A percentile compares a stretch with the other conserved stretches of the same genome.
Evolutionary conservation across 2,888 invertebrate species (phyloP).

Genomic region (Cephus pulcher): DNA sequence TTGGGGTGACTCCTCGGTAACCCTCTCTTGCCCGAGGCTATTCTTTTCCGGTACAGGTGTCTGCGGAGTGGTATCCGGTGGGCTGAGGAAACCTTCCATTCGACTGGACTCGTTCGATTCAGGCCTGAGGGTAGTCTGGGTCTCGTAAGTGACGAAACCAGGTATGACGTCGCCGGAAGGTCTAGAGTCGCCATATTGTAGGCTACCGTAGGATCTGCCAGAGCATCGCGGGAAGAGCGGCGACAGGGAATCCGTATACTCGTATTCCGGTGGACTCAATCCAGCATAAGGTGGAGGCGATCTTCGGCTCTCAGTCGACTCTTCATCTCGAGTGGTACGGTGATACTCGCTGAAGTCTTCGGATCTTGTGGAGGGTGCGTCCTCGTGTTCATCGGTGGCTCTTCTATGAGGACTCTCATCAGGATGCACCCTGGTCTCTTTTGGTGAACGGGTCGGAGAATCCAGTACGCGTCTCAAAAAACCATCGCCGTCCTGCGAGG

Average conservation of each 20-base stretch:
- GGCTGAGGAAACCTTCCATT: constrained; percentile 25
- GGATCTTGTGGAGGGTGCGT: not conserved
- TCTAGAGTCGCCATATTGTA: constrained; percentile 23
- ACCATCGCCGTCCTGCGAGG: not conserved
- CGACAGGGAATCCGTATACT: constrained; percentile 28
- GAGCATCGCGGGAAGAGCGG: constrained; percentile 39
- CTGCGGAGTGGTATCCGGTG: constrained; percentile 24
- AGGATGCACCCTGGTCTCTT: not conserved
- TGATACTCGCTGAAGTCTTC: not conserved
- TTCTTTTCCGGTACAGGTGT: constrained; percentile 23
- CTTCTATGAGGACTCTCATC: not conserved
- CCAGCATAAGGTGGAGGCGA: constrained; percentile 30
- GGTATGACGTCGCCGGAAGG: constrained; percentile 10
- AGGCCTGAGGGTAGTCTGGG: constrained; percentile 13
- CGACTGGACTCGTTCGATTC: constrained; percentile 27
- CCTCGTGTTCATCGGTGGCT: not conserved
- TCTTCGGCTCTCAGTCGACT: constrained; percentile 11
- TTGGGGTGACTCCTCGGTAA: not conserved
- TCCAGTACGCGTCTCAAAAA: not conserved
- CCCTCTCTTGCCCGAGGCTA: not conserved
- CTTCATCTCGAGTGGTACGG: not conserved
- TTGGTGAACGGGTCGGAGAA: not conserved
- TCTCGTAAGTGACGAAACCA: constrained; percentile 30
- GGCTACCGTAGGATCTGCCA: constrained; percentile 20
- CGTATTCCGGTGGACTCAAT: constrained; percentile 27